Percentiles rank a stretch among this genome's conserved stretches.
Evolutionary conservation across 2,113 vertebrate species (phyloP).

Genomic region (Eurystomus gularis): DNA sequence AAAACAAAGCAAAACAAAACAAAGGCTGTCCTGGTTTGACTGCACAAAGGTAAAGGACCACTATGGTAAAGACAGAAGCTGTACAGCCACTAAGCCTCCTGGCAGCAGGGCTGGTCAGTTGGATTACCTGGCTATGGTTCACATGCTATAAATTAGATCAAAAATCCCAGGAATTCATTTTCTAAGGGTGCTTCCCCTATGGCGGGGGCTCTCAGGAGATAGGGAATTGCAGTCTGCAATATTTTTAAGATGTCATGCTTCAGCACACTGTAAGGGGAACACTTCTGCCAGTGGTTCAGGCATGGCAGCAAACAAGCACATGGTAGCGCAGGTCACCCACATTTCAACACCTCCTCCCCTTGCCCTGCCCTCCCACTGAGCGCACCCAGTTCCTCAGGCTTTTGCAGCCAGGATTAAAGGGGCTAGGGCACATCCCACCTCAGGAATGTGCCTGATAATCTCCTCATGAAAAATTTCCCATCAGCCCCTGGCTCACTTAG

Average conservation of each 20-base stretch:
- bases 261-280: neutral
- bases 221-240: rapidly evolving
- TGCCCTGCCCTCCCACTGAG: neutral
- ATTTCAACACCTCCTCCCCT: neutral
- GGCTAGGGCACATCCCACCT: neutral
- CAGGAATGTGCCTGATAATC: rapidly evolving
- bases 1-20: neutral
- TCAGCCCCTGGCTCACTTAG: neutral
- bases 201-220: neutral
- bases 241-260: neutral
- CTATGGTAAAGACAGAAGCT: neutral
- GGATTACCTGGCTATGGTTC: neutral
- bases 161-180: neutral
- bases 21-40: too few species aligned
- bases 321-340: rapidly evolving
- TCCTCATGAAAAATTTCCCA: neutral
- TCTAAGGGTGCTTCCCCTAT: neutral
- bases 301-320: neutral
- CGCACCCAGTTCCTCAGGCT: neutral
- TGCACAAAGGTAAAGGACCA: too few species aligned
- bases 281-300: neutral
- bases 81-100: neutral
- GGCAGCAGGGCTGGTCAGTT: neutral
- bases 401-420: neutral
- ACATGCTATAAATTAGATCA: neutral